These are phyloP conservation scores for Glomeris maerens DNA, from an alignment of 1,140 invertebrate species.

Conservation along the genomic window DNA sequence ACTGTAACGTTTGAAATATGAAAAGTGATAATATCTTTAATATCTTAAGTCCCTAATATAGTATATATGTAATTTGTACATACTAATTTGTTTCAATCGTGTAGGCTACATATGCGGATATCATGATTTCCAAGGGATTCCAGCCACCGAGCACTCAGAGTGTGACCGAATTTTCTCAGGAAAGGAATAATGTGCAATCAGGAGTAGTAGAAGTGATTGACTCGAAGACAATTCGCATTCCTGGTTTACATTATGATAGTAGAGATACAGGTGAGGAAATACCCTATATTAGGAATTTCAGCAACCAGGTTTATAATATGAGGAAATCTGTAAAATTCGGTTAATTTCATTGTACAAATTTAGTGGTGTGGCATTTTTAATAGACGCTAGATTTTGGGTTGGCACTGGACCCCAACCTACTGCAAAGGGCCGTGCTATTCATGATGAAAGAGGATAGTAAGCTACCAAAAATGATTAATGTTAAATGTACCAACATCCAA, in stretches of 20 bases:
- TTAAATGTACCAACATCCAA: neutral
- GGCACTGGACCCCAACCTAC: conserved; percentile 74
- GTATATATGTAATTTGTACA: too few species aligned
- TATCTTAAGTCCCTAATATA: too few species aligned
- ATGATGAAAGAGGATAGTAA: conserved; percentile 86
- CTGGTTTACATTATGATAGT: conserved; percentile 62
- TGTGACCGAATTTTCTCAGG: conserved; percentile 51
- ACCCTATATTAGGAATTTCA: neutral
- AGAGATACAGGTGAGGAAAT: conserved; percentile 35
- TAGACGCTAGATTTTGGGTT: conserved; percentile 69
- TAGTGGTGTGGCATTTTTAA: too few species aligned
- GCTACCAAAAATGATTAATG: conserved; percentile 29
- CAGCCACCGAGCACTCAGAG: conserved; percentile 62
- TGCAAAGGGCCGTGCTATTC: conserved; percentile 60
- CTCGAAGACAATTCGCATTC: conserved; percentile 61
- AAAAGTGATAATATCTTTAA: too few species aligned
- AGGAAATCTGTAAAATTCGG: too few species aligned
- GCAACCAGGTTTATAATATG: conserved; percentile 15
- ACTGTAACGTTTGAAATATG: too few species aligned
- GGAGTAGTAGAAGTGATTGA: conserved; percentile 59
- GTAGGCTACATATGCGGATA: conserved; percentile 72
- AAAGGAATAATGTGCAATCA: conserved; percentile 52
- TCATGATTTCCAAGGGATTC: conserved; percentile 80
- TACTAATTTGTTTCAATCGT: too few species aligned
- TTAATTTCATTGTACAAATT: too few species aligned